phyloP scores from a whole-genome alignment of 1,140 invertebrate species.

The Drosophila paulistorum region DNA sequence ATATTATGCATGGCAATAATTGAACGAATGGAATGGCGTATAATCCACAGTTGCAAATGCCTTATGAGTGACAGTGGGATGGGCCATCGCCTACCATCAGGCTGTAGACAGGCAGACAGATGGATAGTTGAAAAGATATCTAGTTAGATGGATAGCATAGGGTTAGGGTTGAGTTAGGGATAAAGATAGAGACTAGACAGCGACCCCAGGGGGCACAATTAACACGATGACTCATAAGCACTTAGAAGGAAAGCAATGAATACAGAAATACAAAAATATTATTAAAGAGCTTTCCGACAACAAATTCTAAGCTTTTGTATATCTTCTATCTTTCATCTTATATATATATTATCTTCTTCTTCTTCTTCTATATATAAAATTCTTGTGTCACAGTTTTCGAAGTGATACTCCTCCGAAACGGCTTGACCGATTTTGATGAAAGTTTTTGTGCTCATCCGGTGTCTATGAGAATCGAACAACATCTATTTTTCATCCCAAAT shows the following conservation, averaged over 20 bases:
- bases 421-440: too few species aligned
- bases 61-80: slow-evolving; percentile 44
- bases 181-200: not conserved
- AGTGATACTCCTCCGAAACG: too few species aligned
- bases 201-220: slow-evolving; percentile 5
- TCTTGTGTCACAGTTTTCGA: too few species aligned
- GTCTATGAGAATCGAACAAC: too few species aligned
- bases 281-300: too few species aligned
- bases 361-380: too few species aligned
- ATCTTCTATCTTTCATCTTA: too few species aligned
- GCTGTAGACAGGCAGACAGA: slow-evolving; percentile 7
- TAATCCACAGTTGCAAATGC: slow-evolving; percentile 69
- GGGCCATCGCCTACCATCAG: not conserved
- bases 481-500: too few species aligned
- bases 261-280: too few species aligned
- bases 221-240: slow-evolving; percentile 13
- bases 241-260: not conserved
- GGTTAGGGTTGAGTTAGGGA: not conserved
- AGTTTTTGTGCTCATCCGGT: too few species aligned
- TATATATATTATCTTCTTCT: too few species aligned
- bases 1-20: slow-evolving; percentile 77
- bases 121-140: slow-evolving; percentile 40
- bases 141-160: slow-evolving; percentile 8
- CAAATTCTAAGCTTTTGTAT: too few species aligned
- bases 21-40: slow-evolving; percentile 58